Evolutionary conservation across 2,113 vertebrate genomes (phyloP).

Genomic region (Madoqua kirkii): DNA sequence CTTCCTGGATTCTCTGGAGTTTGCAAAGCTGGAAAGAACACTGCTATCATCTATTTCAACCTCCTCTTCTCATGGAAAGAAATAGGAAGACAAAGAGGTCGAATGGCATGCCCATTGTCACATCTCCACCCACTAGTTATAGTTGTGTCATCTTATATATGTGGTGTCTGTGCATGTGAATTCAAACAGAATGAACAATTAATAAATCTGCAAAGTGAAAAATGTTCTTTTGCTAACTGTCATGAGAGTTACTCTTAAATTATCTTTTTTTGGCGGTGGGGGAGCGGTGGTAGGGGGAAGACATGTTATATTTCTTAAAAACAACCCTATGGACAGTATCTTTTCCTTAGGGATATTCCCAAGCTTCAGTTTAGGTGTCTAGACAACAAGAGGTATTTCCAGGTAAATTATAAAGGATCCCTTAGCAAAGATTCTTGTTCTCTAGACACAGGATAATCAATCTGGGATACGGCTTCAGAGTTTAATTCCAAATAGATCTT

Average conservation of each 20-base stretch:
- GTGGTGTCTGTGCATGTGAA: neutral
- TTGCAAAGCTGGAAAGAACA: neutral
- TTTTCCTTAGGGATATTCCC: neutral
- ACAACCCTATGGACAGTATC: neutral
- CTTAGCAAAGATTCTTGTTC: constrained; percentile 24
- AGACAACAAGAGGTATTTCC: neutral
- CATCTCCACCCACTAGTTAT: neutral
- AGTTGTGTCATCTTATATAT: neutral
- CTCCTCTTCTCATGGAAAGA: neutral
- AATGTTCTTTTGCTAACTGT: neutral
- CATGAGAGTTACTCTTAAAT: neutral
- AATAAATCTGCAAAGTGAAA: neutral
- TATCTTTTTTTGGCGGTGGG: neutral
- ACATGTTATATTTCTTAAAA: neutral
- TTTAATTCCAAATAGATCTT: constrained; percentile 20
- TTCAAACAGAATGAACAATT: neutral
- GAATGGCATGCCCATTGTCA: fast-evolving
- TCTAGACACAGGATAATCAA: constrained; percentile 6
- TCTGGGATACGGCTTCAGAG: constrained; percentile 3
- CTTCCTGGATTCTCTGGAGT: neutral
- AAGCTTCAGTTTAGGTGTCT: neutral
- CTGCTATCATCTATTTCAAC: neutral
- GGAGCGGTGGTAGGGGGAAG: fast-evolving
- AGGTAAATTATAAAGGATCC: neutral
- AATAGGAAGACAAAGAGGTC: neutral